Conservation (phyloP, 2,113 vertebrate genomes). For the Macrotis lagotis region DNA sequence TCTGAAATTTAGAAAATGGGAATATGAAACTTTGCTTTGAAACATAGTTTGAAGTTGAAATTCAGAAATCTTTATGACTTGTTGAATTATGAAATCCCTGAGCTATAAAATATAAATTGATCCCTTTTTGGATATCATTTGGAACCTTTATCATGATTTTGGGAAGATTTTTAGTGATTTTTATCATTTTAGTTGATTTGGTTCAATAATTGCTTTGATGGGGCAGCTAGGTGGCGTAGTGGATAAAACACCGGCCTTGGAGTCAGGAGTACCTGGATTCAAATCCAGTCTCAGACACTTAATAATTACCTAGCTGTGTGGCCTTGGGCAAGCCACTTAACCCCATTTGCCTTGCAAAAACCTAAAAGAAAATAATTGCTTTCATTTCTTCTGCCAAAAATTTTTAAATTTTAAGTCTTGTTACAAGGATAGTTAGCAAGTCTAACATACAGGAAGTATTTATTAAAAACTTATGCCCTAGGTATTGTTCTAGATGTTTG, state of each 20-base stretch:
- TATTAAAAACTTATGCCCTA: not conserved
- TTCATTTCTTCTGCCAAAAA: not conserved
- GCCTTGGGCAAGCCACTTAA: too few relatives aligned
- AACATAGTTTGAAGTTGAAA: conserved; percentile 22
- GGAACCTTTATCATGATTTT: conserved; percentile 32
- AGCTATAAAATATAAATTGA: not conserved
- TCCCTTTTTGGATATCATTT: not conserved
- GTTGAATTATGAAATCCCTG: not conserved
- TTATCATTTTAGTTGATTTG: conserved; percentile 43
- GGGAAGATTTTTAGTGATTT: conserved; percentile 28
- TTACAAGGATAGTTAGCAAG: not conserved
- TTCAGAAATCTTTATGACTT: conserved; percentile 4
- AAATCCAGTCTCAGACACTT: too few relatives aligned
- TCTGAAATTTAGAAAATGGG: conserved; percentile 9
- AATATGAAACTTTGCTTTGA: conserved; percentile 10
- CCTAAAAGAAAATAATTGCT: conserved; percentile 12
- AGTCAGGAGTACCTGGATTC: too few relatives aligned
- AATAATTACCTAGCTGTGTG: too few relatives aligned
- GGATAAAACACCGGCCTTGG: too few relatives aligned
- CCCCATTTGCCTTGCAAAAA: too few relatives aligned
- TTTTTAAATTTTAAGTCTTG: not conserved
- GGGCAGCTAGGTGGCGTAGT: too few relatives aligned
- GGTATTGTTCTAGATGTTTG: conserved; percentile 11
- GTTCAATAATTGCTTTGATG: conserved; percentile 10
- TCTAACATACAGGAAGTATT: not conserved